phyloP scores from a whole-genome alignment of 2,797 vertebrate genomes.

The Mormyrus proboscirostris region DNA sequence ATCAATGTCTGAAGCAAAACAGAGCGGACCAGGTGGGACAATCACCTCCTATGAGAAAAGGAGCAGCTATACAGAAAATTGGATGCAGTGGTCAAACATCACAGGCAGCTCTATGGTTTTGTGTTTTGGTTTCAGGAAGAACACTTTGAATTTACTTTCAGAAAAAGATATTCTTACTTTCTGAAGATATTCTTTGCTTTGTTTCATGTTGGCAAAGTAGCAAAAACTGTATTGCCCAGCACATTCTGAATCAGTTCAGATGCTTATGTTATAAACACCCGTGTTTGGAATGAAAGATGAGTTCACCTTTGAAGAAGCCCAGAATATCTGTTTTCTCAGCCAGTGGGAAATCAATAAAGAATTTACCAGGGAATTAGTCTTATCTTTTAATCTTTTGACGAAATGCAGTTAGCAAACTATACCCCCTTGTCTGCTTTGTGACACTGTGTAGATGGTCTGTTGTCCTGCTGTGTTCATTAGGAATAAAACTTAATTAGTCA shows the following conservation, averaged over 20 bases:
- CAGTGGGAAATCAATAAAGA: conserved; percentile 8
- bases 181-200: neutral
- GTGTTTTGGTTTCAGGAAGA: neutral
- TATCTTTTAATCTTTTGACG: conserved; percentile 14
- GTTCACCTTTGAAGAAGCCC: neutral
- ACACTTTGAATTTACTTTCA: neutral
- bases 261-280: neutral
- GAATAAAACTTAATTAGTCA: neutral
- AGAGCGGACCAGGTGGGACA: neutral
- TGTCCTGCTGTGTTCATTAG: neutral
- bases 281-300: neutral
- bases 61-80: neutral
- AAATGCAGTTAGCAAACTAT: neutral
- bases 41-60: neutral
- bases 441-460: neutral
- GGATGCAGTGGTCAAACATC: neutral
- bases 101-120: neutral
- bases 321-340: neutral
- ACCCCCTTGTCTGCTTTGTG: neutral
- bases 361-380: conserved; percentile 6
- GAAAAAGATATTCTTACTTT: neutral
- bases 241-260: neutral
- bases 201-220: neutral
- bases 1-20: neutral
- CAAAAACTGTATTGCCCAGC: neutral